Evolutionary conservation across 1,140 invertebrate species (phyloP).

Genomic region (Idris sp.): DNA sequence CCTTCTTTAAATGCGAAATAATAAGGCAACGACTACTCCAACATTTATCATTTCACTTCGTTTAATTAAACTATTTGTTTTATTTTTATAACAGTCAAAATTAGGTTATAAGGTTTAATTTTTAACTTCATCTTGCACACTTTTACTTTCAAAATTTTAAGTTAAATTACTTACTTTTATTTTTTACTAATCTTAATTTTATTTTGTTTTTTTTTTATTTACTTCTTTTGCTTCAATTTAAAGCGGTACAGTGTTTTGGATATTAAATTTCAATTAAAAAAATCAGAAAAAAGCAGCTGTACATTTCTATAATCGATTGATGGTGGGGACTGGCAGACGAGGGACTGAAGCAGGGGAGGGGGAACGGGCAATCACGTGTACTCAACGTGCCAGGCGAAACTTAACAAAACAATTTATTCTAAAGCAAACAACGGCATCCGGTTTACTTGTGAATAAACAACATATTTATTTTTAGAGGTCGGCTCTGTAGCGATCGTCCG

Average conservation of each 20-base stretch:
- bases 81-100: conserved; percentile 37
- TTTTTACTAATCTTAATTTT: no score
- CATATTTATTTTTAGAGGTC: conserved; percentile 79
- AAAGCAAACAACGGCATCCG: conserved; percentile 79
- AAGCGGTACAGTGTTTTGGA: no score
- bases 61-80: conserved; percentile 54
- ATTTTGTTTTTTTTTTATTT: no score
- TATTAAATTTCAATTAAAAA: conserved; percentile 42
- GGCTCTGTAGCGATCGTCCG: conserved; percentile 66
- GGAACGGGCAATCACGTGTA: conserved; percentile 66
- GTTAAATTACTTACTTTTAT: no score
- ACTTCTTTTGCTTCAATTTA: no score
- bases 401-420: conserved; percentile 79
- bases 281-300: conserved; percentile 55
- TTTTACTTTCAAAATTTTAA: no score
- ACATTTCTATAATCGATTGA: conserved; percentile 51
- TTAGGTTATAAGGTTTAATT: no score
- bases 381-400: conserved; percentile 71
- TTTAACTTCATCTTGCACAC: no score
- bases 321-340: conserved; percentile 16
- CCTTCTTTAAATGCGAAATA: conserved; percentile 54
- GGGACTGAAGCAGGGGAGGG: conserved; percentile 48
- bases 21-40: conserved; percentile 47
- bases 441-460: conserved; percentile 80
- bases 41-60: conserved; percentile 50